Evolutionary conservation across 2,113 vertebrate species (phyloP).

Genomic region (Mormoops blainvillei): DNA sequence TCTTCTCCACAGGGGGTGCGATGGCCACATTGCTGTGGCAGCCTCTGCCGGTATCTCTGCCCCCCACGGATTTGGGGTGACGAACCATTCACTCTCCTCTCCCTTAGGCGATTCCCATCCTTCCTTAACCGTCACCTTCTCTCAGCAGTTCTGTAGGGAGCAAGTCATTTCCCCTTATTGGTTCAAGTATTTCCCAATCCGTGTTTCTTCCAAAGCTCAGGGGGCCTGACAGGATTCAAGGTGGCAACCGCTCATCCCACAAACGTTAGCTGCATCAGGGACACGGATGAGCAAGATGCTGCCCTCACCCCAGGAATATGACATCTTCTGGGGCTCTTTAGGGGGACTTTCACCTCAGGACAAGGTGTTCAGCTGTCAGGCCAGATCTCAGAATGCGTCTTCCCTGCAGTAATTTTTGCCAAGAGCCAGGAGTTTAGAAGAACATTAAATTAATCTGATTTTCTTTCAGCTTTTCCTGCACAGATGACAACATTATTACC

Average conservation of each 20-base stretch:
- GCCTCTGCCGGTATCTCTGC: too few species aligned
- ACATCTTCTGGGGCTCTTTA: not conserved
- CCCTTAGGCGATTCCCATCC: too few species aligned
- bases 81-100: rapidly evolving
- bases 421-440: not conserved
- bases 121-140: not conserved
- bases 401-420: not conserved
- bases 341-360: too few species aligned
- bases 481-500: not conserved
- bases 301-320: not conserved
- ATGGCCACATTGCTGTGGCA: not conserved
- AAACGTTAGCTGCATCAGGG: not conserved
- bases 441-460: not conserved
- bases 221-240: not conserved
- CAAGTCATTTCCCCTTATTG: not conserved
- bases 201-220: not conserved
- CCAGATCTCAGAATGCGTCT: not conserved
- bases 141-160: not conserved
- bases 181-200: not conserved
- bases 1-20: not conserved
- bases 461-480: not conserved
- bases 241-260: not conserved
- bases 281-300: not conserved
- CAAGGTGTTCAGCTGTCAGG: not conserved
- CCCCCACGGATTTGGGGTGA: rapidly evolving